A percentile compares a stretch with the other conserved stretches of the same genome.
phyloP scores from a whole-genome alignment of 2,888 invertebrate species.

The Teleogryllus oceanicus region DNA sequence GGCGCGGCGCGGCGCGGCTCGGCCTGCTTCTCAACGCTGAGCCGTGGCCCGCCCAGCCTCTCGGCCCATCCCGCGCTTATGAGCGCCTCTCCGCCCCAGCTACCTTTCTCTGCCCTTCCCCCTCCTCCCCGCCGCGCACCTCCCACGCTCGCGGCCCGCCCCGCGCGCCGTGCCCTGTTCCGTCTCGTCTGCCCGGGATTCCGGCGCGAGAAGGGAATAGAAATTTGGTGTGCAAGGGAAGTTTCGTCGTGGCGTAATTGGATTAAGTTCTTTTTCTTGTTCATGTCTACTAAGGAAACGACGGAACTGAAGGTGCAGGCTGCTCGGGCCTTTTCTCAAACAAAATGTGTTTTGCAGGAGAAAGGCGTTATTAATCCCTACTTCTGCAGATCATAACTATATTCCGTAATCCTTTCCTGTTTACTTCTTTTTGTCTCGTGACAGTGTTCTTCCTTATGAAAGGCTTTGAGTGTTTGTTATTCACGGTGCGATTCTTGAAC shows the following conservation, averaged over 20 bases:
- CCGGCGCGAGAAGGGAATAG: neutral
- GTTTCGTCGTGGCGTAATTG: constrained; percentile 8
- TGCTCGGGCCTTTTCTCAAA: neutral
- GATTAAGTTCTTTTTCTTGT: constrained; percentile 18
- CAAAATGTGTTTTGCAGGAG: neutral
- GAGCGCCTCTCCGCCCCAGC: too few species aligned
- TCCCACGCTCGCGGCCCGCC: too few species aligned
- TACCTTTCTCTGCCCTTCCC: too few species aligned
- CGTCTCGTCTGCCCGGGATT: neutral
- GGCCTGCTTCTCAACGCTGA: too few species aligned
- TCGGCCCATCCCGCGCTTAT: too few species aligned
- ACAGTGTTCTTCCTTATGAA: neutral
- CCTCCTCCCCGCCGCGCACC: too few species aligned
- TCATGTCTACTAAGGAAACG: neutral
- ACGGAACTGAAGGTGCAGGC: neutral
- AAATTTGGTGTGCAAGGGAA: constrained; percentile 5
- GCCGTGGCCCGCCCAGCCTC: too few species aligned
- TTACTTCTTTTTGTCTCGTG: neutral
- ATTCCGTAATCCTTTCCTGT: too few species aligned
- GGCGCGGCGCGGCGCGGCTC: too few species aligned
- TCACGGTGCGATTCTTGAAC: too few species aligned
- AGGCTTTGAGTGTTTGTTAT: too few species aligned
- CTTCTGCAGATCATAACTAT: neutral
- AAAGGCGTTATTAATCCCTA: constrained; percentile 1
- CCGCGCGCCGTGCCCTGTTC: too few species aligned